Base-by-base conservation (phyloP, 2,888 invertebrate genomes). In the Meandrusa payeni region DNA sequence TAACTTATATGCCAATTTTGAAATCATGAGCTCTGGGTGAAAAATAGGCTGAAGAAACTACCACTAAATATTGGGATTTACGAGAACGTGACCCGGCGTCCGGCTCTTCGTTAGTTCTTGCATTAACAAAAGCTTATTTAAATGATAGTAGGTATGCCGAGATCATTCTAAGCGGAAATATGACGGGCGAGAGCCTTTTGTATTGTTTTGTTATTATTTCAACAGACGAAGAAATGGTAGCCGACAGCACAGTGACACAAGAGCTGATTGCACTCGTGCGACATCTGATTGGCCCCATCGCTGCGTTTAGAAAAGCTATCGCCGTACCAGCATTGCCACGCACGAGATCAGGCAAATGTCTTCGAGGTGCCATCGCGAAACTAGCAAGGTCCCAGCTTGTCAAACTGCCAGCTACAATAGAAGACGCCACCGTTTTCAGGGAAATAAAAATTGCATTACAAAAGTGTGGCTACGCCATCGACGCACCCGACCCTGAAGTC, bases 381-480 rank as follows among this genome's bases (percentile, higher is more conserved):
- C 87, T 98, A 61, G 96, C 97, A 1, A 90, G 93, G 36, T 94
- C 95, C 20, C 94, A 95, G 69, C 81, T 90, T 12, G 92, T 96
- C 5, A 91, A 93, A 79, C 91, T 97, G 62, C 90, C 97, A 36
- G 92, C 94, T 2, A 97, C 97, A 4, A 95, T 97, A 51, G 97
- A 97, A 71, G 96, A 97, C 76, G 91, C 95, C 2, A 89, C 89
- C 22, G 95, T 97, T 4, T 97, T 95, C 64, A 89, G 86, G 4
- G 94, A 94, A 66, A 94, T 97, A 54, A 93, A 93, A 66, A 71
- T 86, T 5, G 94, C 93, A 0, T 80, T 97, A 46, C 93, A 94
- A 65, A 93, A 92, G 62, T 78, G 93, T 47, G 95, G 95, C 0
- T 94, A 92, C 58, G 95, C 94, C 1, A 89, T 90, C 67, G 89